Conservation (phyloP, 2,113 vertebrate species). For the Pipra filicauda region DNA sequence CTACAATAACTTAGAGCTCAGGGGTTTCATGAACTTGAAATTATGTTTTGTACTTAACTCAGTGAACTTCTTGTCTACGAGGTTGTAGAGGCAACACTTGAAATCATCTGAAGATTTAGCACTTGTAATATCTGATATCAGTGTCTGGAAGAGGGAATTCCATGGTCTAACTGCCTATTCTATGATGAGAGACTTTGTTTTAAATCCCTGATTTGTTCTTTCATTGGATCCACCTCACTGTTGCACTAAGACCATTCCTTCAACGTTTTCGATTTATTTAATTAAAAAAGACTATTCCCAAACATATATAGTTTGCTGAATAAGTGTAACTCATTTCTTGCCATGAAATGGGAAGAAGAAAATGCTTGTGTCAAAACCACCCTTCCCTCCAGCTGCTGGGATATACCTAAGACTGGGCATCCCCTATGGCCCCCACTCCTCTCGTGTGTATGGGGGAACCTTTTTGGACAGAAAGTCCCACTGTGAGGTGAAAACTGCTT, state of each 20-base stretch:
- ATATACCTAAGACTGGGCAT: background rate
- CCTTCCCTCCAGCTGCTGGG: background rate
- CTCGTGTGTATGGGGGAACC: background rate
- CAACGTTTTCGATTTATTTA: background rate
- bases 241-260: background rate
- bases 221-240: background rate
- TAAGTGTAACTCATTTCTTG: background rate
- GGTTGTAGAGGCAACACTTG: background rate
- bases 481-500: background rate
- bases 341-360: background rate
- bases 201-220: background rate
- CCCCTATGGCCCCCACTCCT: background rate
- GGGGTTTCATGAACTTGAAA: background rate
- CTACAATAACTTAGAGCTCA: background rate
- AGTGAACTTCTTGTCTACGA: background rate
- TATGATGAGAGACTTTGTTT: background rate
- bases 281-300: too few relatives aligned
- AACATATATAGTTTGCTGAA: background rate
- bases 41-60: background rate
- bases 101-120: background rate
- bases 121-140: background rate
- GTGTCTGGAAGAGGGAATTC: background rate
- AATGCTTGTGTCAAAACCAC: background rate
- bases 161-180: background rate
- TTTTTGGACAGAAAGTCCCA: background rate